Evolutionary conservation across 1,140 invertebrate species (phyloP).

Genomic region (Tachypleus tridentatus): DNA sequence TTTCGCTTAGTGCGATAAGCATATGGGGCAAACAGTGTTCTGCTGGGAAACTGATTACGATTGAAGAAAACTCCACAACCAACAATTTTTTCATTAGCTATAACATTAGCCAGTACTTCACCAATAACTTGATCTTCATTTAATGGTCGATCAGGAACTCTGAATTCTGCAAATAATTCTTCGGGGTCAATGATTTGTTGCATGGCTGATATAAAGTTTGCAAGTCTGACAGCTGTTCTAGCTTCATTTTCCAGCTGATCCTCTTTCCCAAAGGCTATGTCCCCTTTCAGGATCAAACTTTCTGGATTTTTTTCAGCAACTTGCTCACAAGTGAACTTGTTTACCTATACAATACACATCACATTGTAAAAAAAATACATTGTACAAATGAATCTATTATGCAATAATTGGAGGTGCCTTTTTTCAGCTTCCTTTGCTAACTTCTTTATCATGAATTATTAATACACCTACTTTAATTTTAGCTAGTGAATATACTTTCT

Average conservation of each 20-base stretch:
- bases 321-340: slow-evolving; percentile 19
- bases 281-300: slow-evolving; percentile 62
- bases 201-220: slow-evolving; percentile 53
- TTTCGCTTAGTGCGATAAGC: slow-evolving; percentile 78
- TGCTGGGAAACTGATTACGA: slow-evolving; percentile 79
- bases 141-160: slow-evolving; percentile 71
- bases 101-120: slow-evolving; percentile 76
- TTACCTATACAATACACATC: not conserved
- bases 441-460: too few relatives aligned
- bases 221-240: slow-evolving; percentile 81
- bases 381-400: too few relatives aligned
- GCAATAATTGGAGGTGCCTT: too few relatives aligned
- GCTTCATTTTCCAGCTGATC: slow-evolving; percentile 89
- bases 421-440: too few relatives aligned
- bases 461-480: too few relatives aligned
- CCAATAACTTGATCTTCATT: slow-evolving; percentile 91
- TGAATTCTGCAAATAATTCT: slow-evolving; percentile 79
- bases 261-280: slow-evolving; percentile 70
- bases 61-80: slow-evolving; percentile 90
- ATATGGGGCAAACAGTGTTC: slow-evolving; percentile 81
- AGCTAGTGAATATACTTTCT: too few relatives aligned
- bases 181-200: slow-evolving; percentile 72
- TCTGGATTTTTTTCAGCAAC: slow-evolving; percentile 40
- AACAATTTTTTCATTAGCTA: slow-evolving; percentile 81
- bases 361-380: too few relatives aligned